Evolutionary conservation across 2,888 invertebrate genomes (phyloP).

Genomic region (Synanthedon tipuliformis): DNA sequence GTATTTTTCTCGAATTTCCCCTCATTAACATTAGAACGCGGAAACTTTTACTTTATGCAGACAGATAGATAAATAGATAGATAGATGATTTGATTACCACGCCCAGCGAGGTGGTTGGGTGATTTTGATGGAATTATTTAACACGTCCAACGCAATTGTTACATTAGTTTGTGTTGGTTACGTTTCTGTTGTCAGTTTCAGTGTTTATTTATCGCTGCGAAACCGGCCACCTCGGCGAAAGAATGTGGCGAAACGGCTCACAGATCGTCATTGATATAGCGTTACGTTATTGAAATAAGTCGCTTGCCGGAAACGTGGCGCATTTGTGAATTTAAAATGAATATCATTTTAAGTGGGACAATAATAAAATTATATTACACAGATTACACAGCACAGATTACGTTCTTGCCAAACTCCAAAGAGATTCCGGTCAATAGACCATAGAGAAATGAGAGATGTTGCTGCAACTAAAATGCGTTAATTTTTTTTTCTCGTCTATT

Average conservation of each 20-base stretch:
- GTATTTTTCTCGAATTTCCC: conserved; percentile 41
- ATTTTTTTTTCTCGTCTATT: too few relatives aligned
- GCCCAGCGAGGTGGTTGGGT: conserved; percentile 15
- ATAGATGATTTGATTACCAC: conserved; percentile 22
- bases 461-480: too few relatives aligned
- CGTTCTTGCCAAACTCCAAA: too few relatives aligned
- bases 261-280: neutral
- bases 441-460: too few relatives aligned
- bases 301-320: neutral
- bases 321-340: neutral
- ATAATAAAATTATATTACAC: neutral
- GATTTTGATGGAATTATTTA: conserved; percentile 17
- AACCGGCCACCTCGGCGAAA: neutral
- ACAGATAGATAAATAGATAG: conserved; percentile 9
- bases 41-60: conserved; percentile 31
- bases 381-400: too few relatives aligned
- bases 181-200: neutral
- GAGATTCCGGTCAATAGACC: too few relatives aligned
- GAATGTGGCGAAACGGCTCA: neutral
- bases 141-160: conserved; percentile 14
- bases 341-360: neutral
- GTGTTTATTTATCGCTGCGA: neutral
- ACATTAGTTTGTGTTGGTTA: conserved; percentile 9
- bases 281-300: neutral
- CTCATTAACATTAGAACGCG: conserved; percentile 25